Conservation (phyloP, 1,140 invertebrate genomes). For the Monomorium pharaonis region DNA sequence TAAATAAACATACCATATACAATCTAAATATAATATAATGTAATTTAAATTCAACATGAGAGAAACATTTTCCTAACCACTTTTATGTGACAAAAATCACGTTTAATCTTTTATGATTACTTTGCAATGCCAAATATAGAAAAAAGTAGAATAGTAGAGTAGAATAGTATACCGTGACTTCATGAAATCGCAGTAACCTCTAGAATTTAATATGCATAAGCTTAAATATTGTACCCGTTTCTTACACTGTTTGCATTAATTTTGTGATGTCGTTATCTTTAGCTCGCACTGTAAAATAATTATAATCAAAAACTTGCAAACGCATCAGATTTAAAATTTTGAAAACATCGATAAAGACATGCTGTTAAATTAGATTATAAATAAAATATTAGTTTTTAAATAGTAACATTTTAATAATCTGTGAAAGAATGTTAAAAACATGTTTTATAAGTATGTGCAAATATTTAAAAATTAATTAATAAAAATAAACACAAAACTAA, state of each 20-base stretch:
- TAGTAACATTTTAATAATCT: not conserved
- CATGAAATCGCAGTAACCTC: not conserved
- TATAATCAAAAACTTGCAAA: not conserved
- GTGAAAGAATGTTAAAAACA: not conserved
- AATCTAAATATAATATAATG: not conserved
- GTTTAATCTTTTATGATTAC: not conserved
- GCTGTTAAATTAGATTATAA: not conserved
- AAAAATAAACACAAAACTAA: not conserved
- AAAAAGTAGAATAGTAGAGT: not conserved
- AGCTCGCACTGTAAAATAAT: not conserved
- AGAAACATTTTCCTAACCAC: not conserved
- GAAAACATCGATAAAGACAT: not conserved
- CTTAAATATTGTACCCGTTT: not conserved
- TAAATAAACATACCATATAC: not conserved
- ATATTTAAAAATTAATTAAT: not conserved
- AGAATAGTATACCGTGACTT: conserved; percentile 1
- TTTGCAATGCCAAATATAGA: not conserved
- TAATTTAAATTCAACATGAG: not conserved
- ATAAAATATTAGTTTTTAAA: not conserved
- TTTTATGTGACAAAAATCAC: not conserved
- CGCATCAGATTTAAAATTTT: not conserved
- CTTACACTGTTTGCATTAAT: not conserved
- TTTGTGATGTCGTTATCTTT: not conserved
- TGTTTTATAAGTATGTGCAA: not conserved
- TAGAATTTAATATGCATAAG: not conserved